Conservation (phyloP, 2,113 vertebrate genomes). For the Bubo bubo region DNA sequence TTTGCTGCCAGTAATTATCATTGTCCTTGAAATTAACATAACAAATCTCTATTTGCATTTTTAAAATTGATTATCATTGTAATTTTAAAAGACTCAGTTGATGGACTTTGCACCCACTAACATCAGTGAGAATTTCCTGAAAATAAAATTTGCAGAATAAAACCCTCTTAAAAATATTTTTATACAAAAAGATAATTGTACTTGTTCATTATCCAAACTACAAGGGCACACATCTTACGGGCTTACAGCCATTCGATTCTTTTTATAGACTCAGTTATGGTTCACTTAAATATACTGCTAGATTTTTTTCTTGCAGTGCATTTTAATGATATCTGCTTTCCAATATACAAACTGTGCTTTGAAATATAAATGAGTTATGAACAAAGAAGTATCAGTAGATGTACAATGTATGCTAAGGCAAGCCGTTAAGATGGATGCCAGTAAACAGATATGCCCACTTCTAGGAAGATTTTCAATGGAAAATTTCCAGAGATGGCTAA, state of each 20-base stretch:
- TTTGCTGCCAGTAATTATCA: conserved; percentile 21
- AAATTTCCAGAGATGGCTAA: conserved; percentile 64
- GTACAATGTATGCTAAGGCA: conserved; percentile 19
- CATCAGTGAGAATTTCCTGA: not conserved
- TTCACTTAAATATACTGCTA: conserved; percentile 45
- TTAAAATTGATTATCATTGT: not conserved
- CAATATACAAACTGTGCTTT: conserved; percentile 60
- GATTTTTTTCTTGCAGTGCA: conserved; percentile 25
- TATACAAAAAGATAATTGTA: not conserved
- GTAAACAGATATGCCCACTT: not conserved
- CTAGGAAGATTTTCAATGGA: not conserved
- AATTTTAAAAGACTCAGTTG: not conserved
- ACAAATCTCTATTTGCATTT: conserved; percentile 41
- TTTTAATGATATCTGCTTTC: conserved; percentile 60
- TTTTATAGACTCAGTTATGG: conserved; percentile 22
- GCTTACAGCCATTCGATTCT: conserved; percentile 35
- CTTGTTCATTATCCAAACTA: conserved; percentile 9
- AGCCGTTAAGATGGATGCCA: conserved; percentile 5
- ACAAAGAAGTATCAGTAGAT: conserved; percentile 36
- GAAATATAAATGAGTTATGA: conserved; percentile 63
- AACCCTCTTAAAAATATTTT: not conserved
- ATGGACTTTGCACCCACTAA: not conserved
- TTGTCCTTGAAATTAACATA: conserved; percentile 41
- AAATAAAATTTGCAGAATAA: conserved; percentile 2
- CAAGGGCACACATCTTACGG: conserved; percentile 2